These are phyloP conservation scores for Patella ulyssiponensis DNA, from an alignment of 2,888 invertebrate genomes.

Conservation along the genomic window DNA sequence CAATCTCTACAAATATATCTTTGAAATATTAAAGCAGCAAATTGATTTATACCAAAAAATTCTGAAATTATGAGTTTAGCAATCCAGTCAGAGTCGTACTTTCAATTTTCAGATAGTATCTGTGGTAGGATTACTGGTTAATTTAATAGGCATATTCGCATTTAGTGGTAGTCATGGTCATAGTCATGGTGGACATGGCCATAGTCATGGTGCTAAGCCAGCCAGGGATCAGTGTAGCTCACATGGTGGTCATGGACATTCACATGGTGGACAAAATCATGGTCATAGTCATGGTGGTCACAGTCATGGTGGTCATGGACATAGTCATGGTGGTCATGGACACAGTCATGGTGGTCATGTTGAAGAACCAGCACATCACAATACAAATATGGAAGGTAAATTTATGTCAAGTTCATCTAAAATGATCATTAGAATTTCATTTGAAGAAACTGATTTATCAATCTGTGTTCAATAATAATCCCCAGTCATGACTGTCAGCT, in stretches of 20 bases:
- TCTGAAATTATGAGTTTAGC: not conserved
- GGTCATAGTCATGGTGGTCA: slow-evolving; percentile 63
- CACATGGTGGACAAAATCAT: slow-evolving; percentile 58
- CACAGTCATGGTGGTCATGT: slow-evolving; percentile 61
- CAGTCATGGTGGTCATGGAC: slow-evolving; percentile 67
- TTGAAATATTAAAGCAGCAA: no score
- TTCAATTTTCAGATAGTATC: slow-evolving; percentile 73
- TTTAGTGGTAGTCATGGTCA: slow-evolving; percentile 70
- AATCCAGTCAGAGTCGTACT: not conserved
- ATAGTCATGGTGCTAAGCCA: slow-evolving; percentile 39
- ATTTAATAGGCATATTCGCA: slow-evolving; percentile 76
- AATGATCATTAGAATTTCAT: no score
- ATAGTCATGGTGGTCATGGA: slow-evolving; percentile 53
- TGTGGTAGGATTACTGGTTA: slow-evolving; percentile 75
- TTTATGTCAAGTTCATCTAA: not conserved
- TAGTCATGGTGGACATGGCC: slow-evolving; percentile 64
- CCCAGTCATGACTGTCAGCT: no score
- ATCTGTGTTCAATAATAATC: no score
- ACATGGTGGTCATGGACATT: slow-evolving; percentile 70
- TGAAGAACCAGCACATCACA: slow-evolving; percentile 52
- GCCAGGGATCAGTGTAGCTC: slow-evolving; percentile 35
- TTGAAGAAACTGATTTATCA: no score
- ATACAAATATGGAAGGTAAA: slow-evolving; percentile 76
- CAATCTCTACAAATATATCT: no score
- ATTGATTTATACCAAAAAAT: no score